A percentile compares a stretch with the other conserved stretches of the same genome.
phyloP scores from a whole-genome alignment of 1,140 invertebrate genomes.

The Cardiocondyla obscurior region DNA sequence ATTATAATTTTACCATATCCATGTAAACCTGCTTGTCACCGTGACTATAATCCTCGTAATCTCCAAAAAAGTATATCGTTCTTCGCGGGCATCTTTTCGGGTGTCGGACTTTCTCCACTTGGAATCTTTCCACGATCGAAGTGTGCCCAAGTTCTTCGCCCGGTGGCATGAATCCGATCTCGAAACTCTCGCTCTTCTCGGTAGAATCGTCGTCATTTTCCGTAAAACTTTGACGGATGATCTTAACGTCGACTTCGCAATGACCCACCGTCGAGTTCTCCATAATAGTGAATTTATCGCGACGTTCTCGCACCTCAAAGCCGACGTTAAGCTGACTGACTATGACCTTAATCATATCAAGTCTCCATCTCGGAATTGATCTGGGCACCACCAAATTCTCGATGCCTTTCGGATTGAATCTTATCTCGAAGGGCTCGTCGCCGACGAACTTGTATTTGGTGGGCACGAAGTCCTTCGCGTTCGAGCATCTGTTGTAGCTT shows the following conservation, averaged over 20 bases:
- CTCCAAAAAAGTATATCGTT: conserved; percentile 59
- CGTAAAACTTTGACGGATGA: background rate
- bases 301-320: conserved; percentile 20
- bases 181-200: background rate
- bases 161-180: conserved; percentile 6
- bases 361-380: conserved; percentile 56
- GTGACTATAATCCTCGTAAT: conserved; percentile 35
- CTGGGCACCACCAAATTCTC: conserved; percentile 66
- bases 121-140: background rate
- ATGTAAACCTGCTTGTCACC: conserved; percentile 9
- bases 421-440: conserved; percentile 68
- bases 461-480: conserved; percentile 35
- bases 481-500: background rate
- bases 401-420: conserved; percentile 64
- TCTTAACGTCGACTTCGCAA: conserved; percentile 54
- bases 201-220: background rate
- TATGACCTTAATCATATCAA: conserved; percentile 70
- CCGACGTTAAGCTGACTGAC: conserved; percentile 64
- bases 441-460: conserved; percentile 22
- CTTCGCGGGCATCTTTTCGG: conserved; percentile 38
- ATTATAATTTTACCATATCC: conserved; percentile 50
- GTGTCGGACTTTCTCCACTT: conserved; percentile 37
- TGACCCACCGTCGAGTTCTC: conserved; percentile 59
- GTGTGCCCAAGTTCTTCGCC: background rate
- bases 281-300: conserved; percentile 44